Percentiles rank a stretch among this genome's conserved stretches.
Evolutionary conservation across 2,113 vertebrate genomes (phyloP).

Genomic region (Coregonus clupeaformis): DNA sequence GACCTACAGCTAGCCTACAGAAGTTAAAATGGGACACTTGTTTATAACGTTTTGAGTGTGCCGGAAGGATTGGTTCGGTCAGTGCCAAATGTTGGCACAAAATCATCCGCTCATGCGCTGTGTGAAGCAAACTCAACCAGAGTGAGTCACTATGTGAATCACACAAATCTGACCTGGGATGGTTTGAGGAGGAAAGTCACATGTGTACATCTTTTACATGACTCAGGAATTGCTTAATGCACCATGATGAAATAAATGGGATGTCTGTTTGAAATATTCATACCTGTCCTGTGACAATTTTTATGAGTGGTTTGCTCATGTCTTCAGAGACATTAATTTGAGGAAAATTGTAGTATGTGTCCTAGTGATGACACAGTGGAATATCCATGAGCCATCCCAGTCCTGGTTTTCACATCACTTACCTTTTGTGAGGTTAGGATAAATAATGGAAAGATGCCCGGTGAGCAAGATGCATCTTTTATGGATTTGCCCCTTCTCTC

Average conservation of each 20-base stretch:
- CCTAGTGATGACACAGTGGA: not conserved
- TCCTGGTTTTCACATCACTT: not conserved
- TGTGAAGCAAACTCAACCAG: not conserved
- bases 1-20: slow-evolving; percentile 24
- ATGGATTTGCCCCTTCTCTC: not conserved
- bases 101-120: not conserved
- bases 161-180: not conserved
- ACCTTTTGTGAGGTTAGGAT: slow-evolving; percentile 5
- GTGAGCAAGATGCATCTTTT: slow-evolving; percentile 12
- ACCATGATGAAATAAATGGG: not conserved
- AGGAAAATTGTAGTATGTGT: no score
- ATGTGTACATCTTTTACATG: not conserved
- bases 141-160: no score
- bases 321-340: no score
- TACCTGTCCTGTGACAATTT: not conserved
- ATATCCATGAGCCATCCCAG: not conserved
- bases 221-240: not conserved
- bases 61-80: slow-evolving; percentile 31
- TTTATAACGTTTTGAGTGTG: slow-evolving; percentile 60
- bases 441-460: slow-evolving; percentile 5
- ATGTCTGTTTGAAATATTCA: not conserved
- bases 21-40: slow-evolving; percentile 66
- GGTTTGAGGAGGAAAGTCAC: not conserved
- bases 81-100: slow-evolving; percentile 18
- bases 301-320: not conserved